Percentiles rank a stretch among this genome's conserved stretches.
These are phyloP conservation scores for Simalia tracyae DNA, from an alignment of 2,797 vertebrate genomes.

Conservation along the genomic window DNA sequence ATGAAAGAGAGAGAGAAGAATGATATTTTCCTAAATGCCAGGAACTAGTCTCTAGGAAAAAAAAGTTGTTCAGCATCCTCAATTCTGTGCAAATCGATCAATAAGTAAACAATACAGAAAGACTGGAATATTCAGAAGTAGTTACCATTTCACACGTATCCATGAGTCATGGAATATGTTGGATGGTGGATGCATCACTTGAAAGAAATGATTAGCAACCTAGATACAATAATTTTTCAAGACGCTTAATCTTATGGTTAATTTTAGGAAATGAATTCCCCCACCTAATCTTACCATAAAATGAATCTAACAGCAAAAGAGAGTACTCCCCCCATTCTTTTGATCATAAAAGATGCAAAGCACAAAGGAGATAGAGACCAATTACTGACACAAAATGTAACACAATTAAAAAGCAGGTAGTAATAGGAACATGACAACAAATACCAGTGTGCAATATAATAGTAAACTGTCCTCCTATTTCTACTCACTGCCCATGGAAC, in stretches of 20 bases:
- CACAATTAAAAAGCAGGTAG: not conserved
- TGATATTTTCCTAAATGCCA: constrained; percentile 20
- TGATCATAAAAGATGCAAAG: not conserved
- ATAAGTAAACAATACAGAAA: not conserved
- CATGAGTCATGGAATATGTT: not conserved
- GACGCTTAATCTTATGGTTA: not conserved
- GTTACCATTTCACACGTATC: not conserved
- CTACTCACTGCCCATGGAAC: not conserved
- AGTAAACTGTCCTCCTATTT: not conserved
- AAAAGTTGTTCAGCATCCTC: not conserved
- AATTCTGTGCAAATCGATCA: not conserved
- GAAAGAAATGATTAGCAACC: not conserved
- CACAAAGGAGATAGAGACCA: not conserved
- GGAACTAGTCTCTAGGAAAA: not conserved
- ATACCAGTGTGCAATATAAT: not conserved
- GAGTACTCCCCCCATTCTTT: not conserved
- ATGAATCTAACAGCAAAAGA: not conserved
- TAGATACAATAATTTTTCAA: not conserved
- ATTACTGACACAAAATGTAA: not conserved
- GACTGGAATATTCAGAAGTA: not conserved
- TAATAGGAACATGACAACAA: not conserved
- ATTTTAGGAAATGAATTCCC: not conserved
- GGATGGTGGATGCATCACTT: not conserved
- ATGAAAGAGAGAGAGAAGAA: not conserved
- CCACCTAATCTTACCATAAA: not conserved